Conservation (phyloP, 2,113 vertebrate genomes). For the Microcebus griseorufus region DNA sequence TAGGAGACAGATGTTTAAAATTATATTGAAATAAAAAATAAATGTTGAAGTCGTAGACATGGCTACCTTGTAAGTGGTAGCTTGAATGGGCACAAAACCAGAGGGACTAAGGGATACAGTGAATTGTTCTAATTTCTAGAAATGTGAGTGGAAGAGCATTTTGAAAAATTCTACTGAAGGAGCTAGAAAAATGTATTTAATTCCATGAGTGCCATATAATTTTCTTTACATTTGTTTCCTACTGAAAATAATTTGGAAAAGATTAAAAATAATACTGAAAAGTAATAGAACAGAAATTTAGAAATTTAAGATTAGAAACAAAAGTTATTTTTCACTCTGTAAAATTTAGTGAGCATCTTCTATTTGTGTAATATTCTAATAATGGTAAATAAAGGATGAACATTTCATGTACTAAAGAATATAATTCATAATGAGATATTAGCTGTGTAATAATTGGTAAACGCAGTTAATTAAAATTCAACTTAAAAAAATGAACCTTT, state of each 20-base stretch:
- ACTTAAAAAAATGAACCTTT: not conserved
- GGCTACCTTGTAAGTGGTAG: not conserved
- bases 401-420: not conserved
- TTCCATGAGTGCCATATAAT: not conserved
- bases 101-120: not conserved
- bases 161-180: not conserved
- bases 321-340: slow-evolving; percentile 7
- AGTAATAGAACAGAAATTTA: not conserved
- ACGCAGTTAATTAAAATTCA: not conserved
- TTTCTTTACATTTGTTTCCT: not conserved
- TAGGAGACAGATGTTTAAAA: not conserved
- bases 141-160: not conserved
- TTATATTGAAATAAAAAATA: not conserved
- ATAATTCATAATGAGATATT: not conserved
- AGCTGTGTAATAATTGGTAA: not conserved
- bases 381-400: not conserved
- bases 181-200: not conserved
- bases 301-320: not conserved
- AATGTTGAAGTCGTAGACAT: not conserved
- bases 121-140: not conserved
- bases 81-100: not conserved
- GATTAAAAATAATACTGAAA: slow-evolving; percentile 4
- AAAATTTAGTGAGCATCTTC: slow-evolving; percentile 1
- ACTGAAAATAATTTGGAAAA: not conserved
- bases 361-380: not conserved